phyloP scores from a whole-genome alignment of 2,797 vertebrate species.

The Enteromius paludinosus region DNA sequence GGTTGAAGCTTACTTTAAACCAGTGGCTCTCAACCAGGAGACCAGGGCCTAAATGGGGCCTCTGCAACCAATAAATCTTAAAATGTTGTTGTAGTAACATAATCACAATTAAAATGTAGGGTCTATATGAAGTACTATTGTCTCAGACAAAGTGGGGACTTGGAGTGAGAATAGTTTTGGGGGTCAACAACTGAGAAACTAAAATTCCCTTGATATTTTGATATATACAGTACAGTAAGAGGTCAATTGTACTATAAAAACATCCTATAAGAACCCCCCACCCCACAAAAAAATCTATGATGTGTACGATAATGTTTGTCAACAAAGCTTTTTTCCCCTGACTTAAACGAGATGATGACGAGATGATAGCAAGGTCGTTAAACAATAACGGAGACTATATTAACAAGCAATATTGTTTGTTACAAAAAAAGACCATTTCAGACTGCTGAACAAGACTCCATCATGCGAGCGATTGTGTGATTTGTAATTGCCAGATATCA shows the following conservation, averaged over 20 bases:
- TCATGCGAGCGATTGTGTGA: background rate
- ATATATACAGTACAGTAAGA: background rate
- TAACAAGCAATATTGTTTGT: too few species aligned
- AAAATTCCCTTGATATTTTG: background rate
- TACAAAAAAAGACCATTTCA: background rate
- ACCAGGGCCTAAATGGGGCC: background rate
- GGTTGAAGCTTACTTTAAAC: slow-evolving; percentile 8
- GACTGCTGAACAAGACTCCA: background rate
- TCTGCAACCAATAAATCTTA: background rate
- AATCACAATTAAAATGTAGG: background rate
- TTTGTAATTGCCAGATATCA: background rate
- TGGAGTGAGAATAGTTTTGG: background rate
- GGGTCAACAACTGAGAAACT: background rate
- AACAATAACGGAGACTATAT: too few species aligned
- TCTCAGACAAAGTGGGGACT: background rate
- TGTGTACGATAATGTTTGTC: background rate
- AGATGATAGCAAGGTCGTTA: too few species aligned
- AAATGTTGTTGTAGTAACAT: background rate
- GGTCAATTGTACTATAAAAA: background rate
- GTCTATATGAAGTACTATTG: background rate
- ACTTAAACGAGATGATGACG: background rate
- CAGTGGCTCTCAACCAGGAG: background rate
- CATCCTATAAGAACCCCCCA: too few species aligned
- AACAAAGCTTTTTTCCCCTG: background rate
- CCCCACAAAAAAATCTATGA: background rate